These are phyloP conservation scores for Leptatherina wallacei DNA, from an alignment of 2,797 vertebrate species.

Conservation along the genomic window DNA sequence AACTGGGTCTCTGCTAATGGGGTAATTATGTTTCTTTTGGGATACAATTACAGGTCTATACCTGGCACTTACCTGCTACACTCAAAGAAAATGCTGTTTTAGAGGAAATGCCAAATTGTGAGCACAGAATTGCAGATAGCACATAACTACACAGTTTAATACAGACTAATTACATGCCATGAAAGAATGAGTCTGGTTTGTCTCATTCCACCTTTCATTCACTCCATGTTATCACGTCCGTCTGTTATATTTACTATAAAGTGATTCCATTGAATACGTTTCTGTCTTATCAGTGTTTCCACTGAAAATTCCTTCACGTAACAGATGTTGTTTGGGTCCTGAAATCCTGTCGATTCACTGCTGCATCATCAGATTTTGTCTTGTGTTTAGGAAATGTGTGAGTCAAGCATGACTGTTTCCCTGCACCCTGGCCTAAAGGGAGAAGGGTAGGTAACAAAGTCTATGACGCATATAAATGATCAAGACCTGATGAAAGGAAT, in stretches of 20 bases:
- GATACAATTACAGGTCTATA: conserved; percentile 71
- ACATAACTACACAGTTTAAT: conserved; percentile 55
- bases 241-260: conserved; percentile 21
- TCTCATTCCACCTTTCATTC: conserved; percentile 26
- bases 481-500: conserved; percentile 35
- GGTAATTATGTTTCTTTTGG: conserved; percentile 72
- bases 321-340: conserved; percentile 65
- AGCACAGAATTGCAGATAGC: conserved; percentile 44
- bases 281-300: conserved; percentile 23
- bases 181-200: conserved; percentile 27
- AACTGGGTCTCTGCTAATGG: conserved; percentile 67
- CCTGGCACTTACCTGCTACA: conserved; percentile 67
- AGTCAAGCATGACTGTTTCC: conserved; percentile 63
- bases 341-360: conserved; percentile 57
- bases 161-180: conserved; percentile 58
- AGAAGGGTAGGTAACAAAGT: conserved; percentile 25
- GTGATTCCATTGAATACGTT: conserved; percentile 1
- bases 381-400: conserved; percentile 31
- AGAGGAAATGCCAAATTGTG: conserved; percentile 70
- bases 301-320: conserved; percentile 25
- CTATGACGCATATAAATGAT: conserved; percentile 20
- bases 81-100: conserved; percentile 70
- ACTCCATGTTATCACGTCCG: background rate
- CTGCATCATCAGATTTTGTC: conserved; percentile 56
- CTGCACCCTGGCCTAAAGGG: conserved; percentile 61